These are phyloP conservation scores for Xiphorhynchus erythropygius DNA, from an alignment of 2,797 vertebrate genomes.

Conservation along the genomic window DNA sequence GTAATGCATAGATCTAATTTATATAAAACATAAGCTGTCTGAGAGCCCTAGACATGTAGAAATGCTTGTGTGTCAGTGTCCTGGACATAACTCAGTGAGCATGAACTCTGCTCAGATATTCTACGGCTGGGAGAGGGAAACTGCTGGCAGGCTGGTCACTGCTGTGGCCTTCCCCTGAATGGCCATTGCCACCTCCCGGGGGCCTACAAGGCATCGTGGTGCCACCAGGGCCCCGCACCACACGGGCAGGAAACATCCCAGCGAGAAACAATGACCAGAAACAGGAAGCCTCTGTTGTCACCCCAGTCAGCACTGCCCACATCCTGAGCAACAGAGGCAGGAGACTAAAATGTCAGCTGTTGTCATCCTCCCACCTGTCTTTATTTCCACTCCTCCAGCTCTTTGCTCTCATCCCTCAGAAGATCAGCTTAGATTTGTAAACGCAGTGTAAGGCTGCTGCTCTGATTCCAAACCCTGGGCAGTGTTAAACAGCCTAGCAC, in stretches of 20 bases:
- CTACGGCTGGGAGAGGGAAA: rapidly evolving
- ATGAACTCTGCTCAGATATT: not conserved
- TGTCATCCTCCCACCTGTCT: not conserved
- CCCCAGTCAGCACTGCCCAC: not conserved
- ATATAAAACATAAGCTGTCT: not conserved
- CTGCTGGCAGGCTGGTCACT: rapidly evolving
- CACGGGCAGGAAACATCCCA: not conserved
- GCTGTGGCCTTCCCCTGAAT: rapidly evolving
- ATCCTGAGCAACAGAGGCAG: not conserved
- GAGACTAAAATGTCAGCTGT: not conserved
- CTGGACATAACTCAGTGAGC: not conserved
- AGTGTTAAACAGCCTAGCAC: rapidly evolving
- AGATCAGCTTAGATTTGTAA: not conserved
- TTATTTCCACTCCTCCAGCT: not conserved
- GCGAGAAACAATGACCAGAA: not conserved
- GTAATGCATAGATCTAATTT: not conserved
- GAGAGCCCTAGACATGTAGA: not conserved
- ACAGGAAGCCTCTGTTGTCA: not conserved
- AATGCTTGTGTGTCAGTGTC: not conserved
- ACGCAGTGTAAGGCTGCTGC: rapidly evolving
- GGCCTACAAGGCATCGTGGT: rapidly evolving
- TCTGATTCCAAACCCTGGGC: not conserved
- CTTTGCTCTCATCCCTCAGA: not conserved
- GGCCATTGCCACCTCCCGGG: rapidly evolving
- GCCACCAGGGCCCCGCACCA: no score